phyloP scores from a whole-genome alignment of 1,140 invertebrate species.

The Conus ventricosus region DNA sequence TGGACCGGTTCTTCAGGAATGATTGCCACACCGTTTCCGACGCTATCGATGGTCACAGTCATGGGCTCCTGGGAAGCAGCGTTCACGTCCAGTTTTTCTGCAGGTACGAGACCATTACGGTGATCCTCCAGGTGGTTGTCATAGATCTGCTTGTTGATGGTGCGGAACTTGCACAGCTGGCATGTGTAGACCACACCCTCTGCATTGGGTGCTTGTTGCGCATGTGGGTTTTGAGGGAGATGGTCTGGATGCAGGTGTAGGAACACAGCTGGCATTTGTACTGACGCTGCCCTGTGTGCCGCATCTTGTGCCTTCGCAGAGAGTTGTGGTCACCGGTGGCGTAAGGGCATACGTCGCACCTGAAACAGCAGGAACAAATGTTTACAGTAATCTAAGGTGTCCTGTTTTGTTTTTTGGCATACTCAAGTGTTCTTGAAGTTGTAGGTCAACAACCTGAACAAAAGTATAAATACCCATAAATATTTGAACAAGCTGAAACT shows the following conservation, averaged over 20 bases:
- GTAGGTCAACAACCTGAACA: no score
- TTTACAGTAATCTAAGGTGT: no score
- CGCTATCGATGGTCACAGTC: neutral
- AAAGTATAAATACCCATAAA: no score
- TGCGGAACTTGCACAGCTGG: constrained; percentile 78
- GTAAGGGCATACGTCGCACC: constrained; percentile 70
- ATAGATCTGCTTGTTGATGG: constrained; percentile 79
- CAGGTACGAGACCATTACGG: constrained; percentile 75
- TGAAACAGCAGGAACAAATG: neutral
- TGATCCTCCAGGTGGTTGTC: constrained; percentile 79
- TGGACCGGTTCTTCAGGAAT: constrained; percentile 27
- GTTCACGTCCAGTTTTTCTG: neutral
- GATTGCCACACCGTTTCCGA: neutral
- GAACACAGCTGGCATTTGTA: constrained; percentile 97
- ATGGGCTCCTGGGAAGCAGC: neutral
- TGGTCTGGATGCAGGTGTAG: constrained; percentile 89
- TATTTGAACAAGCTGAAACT: no score
- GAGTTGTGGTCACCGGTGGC: constrained; percentile 87
- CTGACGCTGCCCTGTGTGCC: constrained; percentile 98
- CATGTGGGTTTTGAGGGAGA: constrained; percentile 82
- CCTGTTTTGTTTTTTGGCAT: no score
- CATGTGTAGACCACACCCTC: constrained; percentile 78
- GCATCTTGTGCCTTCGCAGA: constrained; percentile 89
- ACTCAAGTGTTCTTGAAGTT: no score
- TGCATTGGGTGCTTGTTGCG: constrained; percentile 80